Evolutionary conservation across 2,797 vertebrate genomes (phyloP), one percentile per base, ranked within the genome.

Genomic region (Numenius phaeopus): DNA sequence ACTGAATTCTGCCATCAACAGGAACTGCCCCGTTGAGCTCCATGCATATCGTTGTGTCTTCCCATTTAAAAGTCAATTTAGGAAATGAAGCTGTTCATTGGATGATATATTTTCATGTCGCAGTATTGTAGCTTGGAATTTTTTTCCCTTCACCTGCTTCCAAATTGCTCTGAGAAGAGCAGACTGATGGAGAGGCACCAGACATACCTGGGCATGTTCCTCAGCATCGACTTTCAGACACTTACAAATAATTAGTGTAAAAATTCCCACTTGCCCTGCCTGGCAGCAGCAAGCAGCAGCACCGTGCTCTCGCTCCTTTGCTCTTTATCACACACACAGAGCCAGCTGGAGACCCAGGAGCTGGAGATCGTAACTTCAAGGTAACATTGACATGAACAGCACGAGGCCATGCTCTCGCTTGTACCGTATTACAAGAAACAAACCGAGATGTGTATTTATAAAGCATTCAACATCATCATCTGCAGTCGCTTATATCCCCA

Each of bases 371-470:
- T 20, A 15, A 14, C 61, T n/a, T 55, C 16, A 23, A 6, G 40
- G 44, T 24, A 32, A 57, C 23, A 14, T 3, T 46, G 11, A 44
- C 39, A 42, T 2, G 2, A 57, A 32, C 20, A 26, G 44, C 66
- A 34, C 29, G 40, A 0, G 0, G 39, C 61, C 50, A 3, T 7
- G 9, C 22, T 65, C 46, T 44, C 0, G 0, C 39, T 37, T 5
- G 7, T 8, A 23, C 46, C 1, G 0, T 54, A 50, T 9, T 9
- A 46, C 24, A 57, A 84, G 50, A 8, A 10, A 37, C 21, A 79
- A 62, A 29, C 12, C 8, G 44, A 62, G 19, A 42, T 2, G 8
- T 2, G 0, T 4, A 19, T 11, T 26, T 21, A 34, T 14, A 44
- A 44, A 32, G 5, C 11, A 0, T 15, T 30, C 44, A 27, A 5